A percentile compares a stretch with the other conserved stretches of the same genome.
Conservation (phyloP, 2,797 vertebrate genomes). For the Carcharodon carcharias region DNA sequence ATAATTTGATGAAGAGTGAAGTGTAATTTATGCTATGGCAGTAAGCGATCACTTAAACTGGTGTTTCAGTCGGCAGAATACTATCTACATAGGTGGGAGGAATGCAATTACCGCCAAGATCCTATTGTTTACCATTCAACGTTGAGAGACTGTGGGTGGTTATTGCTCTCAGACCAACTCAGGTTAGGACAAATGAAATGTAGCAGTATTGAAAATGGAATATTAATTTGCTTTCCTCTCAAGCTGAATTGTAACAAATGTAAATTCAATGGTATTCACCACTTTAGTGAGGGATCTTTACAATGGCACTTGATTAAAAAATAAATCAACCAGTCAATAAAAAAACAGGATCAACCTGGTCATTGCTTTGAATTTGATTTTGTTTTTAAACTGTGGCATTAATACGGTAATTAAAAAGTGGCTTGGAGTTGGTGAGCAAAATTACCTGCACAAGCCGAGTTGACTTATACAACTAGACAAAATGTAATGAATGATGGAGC, state of each 20-base stretch:
- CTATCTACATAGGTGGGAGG: constrained; percentile 21
- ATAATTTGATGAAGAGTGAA: not conserved
- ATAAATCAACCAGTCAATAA: not conserved
- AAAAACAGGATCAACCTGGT: not conserved
- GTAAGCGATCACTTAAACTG: constrained; percentile 18
- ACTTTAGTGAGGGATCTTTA: not conserved
- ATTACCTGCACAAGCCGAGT: not conserved
- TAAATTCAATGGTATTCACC: not conserved
- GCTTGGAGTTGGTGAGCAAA: not conserved
- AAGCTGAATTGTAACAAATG: not conserved
- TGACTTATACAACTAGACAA: not conserved
- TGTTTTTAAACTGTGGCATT: not conserved
- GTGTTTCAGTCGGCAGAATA: constrained; percentile 8
- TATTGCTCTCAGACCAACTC: not conserved
- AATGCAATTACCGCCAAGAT: not conserved
- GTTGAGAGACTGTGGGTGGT: constrained; percentile 14
- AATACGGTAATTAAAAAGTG: not conserved
- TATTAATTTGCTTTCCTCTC: not conserved
- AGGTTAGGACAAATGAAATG: constrained; percentile 25
- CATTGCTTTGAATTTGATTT: not conserved
- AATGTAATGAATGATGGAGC: not conserved
- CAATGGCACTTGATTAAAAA: not conserved
- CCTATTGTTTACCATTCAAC: not conserved
- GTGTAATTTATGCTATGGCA: not conserved
- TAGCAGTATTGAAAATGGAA: not conserved